Base-by-base conservation (phyloP, 2,113 vertebrate species). In the Manacus vitellinus region DNA sequence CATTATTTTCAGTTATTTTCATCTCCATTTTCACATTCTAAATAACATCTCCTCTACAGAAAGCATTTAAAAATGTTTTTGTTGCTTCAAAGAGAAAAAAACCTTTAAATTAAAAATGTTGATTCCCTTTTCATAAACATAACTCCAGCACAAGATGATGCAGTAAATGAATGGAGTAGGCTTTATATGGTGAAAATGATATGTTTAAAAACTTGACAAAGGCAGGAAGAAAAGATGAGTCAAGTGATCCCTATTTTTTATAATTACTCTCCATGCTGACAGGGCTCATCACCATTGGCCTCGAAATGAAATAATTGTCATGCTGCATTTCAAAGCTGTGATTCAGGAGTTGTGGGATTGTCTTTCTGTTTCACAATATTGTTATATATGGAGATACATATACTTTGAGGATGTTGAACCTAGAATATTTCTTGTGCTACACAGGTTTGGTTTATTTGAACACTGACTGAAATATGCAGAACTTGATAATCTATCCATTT, bases 271-370 rank as follows among this genome's bases (percentile, higher is more conserved):
- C 76, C 51, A 18, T 4, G 7, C 76, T 86, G 56, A 89, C 59
- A 84, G 68, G 78, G 79, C 65, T 89, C 73, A 56, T 91, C 89
- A 68, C n/a, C 1, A 7, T 23, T 74, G 79, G 89, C 84, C 80
- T 84, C 1, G 0, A 67, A 84, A 88, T 67, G 55, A 77, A 78
- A 56, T 74, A 59, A 87, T 78, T 74, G 84, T 67, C 52, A 24
- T 14, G 44, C 63, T 75, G 80, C 61, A 44, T 91, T 84, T 96
- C 89, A 89, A 59, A 62, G 86, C 39, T 81, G 80, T 95, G 96
- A 95, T 86, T 94, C 83, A 72, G 77, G 72, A 71, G 83, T 73
- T 75, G 59, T 3, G 0, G 76, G 84, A 78, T 1, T n/a, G 27
- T 44, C 63, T 73, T 75, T 88, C 55, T 86, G 68, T 89, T 91